Evolutionary conservation across 2,797 vertebrate genomes (phyloP).

Genomic region (Chaetophractus vellerosus): DNA sequence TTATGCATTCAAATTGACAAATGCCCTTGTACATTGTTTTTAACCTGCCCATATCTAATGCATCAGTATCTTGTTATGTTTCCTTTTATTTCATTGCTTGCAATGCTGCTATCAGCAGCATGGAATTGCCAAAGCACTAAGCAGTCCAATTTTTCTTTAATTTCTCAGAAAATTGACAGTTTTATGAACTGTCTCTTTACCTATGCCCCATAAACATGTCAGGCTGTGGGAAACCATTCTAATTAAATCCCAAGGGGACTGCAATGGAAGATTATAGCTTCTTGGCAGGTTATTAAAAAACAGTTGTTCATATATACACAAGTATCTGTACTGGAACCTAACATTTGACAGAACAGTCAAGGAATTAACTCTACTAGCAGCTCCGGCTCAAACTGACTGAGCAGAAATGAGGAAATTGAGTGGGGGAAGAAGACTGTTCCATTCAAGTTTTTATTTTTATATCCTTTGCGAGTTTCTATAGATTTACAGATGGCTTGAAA

Average conservation of each 20-base stretch:
- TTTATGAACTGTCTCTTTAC: slow-evolving; percentile 94
- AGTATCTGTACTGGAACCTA: slow-evolving; percentile 89
- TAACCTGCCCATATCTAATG: slow-evolving; percentile 90
- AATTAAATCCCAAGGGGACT: slow-evolving; percentile 92
- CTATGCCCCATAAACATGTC: slow-evolving; percentile 94
- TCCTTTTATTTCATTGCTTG: slow-evolving; percentile 91
- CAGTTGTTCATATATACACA: slow-evolving; percentile 93
- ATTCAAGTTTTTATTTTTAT: neutral
- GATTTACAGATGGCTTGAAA: neutral
- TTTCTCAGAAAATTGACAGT: slow-evolving; percentile 94
- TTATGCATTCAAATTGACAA: slow-evolving; percentile 92
- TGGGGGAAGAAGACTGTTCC: neutral
- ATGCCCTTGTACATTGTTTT: slow-evolving; percentile 91
- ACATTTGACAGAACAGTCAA: slow-evolving; percentile 89
- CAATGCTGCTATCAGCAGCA: slow-evolving; percentile 89
- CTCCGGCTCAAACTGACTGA: slow-evolving; percentile 70
- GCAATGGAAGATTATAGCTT: slow-evolving; percentile 91
- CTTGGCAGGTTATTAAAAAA: slow-evolving; percentile 93
- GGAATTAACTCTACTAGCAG: slow-evolving; percentile 88
- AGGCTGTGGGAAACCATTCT: slow-evolving; percentile 92
- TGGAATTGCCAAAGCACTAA: slow-evolving; percentile 91
- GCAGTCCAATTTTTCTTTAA: slow-evolving; percentile 93
- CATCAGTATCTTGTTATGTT: slow-evolving; percentile 92
- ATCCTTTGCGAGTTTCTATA: neutral
- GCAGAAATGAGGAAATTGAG: neutral